A percentile compares a stretch with the other conserved stretches of the same genome.
phyloP scores from a whole-genome alignment of 2,113 vertebrate species.

The Stomatorhinus ivindoensis region DNA sequence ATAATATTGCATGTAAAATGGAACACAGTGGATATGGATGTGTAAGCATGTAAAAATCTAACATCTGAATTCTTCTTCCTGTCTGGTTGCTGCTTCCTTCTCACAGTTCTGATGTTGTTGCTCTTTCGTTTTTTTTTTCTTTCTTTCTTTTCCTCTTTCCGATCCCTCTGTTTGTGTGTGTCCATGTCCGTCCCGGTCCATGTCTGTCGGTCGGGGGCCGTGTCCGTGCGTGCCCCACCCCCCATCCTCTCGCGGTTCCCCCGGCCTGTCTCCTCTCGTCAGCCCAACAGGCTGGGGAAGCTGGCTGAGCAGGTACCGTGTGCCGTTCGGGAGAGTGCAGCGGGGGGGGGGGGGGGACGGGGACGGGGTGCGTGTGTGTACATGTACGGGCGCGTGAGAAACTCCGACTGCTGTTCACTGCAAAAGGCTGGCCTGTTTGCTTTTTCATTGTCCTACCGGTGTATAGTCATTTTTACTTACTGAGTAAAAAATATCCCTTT shows the following conservation, averaged over 20 bases:
- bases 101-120: background rate
- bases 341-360: background rate
- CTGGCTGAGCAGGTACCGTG: slow-evolving; percentile 93
- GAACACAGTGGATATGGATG: background rate
- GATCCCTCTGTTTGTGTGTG: slow-evolving; percentile 18
- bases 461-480: background rate
- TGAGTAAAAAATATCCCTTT: background rate
- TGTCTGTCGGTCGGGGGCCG: slow-evolving; percentile 29
- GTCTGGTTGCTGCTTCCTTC: background rate
- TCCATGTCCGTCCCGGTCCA: slow-evolving; percentile 18
- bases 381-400: background rate
- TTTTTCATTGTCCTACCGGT: background rate
- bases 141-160: background rate
- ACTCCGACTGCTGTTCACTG: background rate
- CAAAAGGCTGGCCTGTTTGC: background rate
- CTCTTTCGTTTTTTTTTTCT: slow-evolving; percentile 20
- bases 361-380: background rate
- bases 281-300: slow-evolving; percentile 97
- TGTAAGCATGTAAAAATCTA: background rate
- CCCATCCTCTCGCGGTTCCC: slow-evolving; percentile 53
- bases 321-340: slow-evolving; percentile 42
- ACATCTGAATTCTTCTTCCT: background rate
- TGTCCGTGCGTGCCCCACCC: slow-evolving; percentile 35
- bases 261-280: slow-evolving; percentile 71
- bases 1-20: background rate